phyloP scores from a whole-genome alignment of 2,888 invertebrate genomes.

The Tenthredo notha region DNA sequence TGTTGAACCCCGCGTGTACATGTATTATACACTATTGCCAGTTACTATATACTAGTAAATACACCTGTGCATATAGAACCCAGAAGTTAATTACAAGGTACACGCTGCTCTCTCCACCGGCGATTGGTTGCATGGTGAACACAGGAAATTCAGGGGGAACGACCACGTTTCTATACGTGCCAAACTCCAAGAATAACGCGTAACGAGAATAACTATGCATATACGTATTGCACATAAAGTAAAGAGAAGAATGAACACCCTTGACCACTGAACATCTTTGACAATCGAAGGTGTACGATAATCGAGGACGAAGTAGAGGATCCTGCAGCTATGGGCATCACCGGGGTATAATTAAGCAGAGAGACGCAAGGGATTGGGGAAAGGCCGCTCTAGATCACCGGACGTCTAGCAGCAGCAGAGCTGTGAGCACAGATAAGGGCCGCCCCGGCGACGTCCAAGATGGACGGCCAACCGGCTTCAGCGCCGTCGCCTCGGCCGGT shows the following conservation, averaged over 20 bases:
- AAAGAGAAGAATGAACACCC: not conserved
- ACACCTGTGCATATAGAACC: conserved; percentile 23
- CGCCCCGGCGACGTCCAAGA: conserved; percentile 78
- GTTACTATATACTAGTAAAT: not conserved
- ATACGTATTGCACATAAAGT: not conserved
- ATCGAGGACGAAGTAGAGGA: not conserved
- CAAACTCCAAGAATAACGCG: not conserved
- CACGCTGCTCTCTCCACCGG: conserved; percentile 13
- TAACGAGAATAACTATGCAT: not conserved
- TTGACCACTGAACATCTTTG: not conserved
- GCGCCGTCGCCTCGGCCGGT: conserved; percentile 67
- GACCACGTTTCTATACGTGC: not conserved
- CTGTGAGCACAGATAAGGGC: conserved; percentile 78
- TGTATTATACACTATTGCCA: conserved; percentile 4
- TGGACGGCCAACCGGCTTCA: conserved; percentile 77
- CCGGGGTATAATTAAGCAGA: conserved; percentile 70
- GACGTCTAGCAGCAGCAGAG: conserved; percentile 76
- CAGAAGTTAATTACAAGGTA: conserved; percentile 42
- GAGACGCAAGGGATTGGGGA: conserved; percentile 61
- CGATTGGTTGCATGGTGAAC: not conserved
- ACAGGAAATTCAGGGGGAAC: conserved; percentile 11
- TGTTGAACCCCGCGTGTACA: conserved; percentile 25
- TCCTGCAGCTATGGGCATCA: conserved; percentile 52
- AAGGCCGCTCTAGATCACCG: conserved; percentile 77
- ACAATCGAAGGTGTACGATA: conserved; percentile 15